Evolutionary conservation across 2,113 vertebrate genomes (phyloP), one percentile per base, ranked within the genome.

Genomic region (Bufo gargarizans): DNA sequence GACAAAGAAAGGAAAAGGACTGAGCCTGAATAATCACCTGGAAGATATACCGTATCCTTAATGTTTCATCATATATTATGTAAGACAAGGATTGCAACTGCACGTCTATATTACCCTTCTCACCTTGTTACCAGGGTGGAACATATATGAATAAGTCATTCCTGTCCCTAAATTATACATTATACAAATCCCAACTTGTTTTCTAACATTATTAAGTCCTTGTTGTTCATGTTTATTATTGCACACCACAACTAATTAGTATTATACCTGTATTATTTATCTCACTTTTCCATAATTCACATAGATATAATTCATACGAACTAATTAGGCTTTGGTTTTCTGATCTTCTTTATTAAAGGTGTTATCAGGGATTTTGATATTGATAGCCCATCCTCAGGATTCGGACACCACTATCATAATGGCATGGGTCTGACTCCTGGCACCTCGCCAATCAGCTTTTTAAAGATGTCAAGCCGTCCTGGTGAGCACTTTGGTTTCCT

Each of bases 81-180:
- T 84, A 69, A 55, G 63, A 19, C 79, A 8, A 33, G 82, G 82
- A 84, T 33, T 71, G 53, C 67, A 16, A 55, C 49, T 17, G 7
- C 22, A 22, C 19, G 47, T 22, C 43, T 83, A n/a, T 50, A 69
- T 69, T 49, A 71, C 65, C 49, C 47, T 17, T 1, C 63, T 71
- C 63, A 69, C 49, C 49, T 84, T 53, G 47, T 69, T 84, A 67
- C 63, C 3, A 53, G 81, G 50, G 61, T 33, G 65, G 47, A 50
- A 84, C 20, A 71, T 33, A 84, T 65, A 84, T 69, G 16, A 84
- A 84, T 84, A 84, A 84, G 82, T 84, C 63, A 84, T 84, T 55
- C 63, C 49, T 7, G 61, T 0, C 45, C 61, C 14, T 67, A 50
- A 82, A 82, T 67, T 65, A 82, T 82, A 72, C 22, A 72, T 72